Evolutionary conservation across 2,113 vertebrate genomes (phyloP).

Genomic region (Hypomesus transpacificus): DNA sequence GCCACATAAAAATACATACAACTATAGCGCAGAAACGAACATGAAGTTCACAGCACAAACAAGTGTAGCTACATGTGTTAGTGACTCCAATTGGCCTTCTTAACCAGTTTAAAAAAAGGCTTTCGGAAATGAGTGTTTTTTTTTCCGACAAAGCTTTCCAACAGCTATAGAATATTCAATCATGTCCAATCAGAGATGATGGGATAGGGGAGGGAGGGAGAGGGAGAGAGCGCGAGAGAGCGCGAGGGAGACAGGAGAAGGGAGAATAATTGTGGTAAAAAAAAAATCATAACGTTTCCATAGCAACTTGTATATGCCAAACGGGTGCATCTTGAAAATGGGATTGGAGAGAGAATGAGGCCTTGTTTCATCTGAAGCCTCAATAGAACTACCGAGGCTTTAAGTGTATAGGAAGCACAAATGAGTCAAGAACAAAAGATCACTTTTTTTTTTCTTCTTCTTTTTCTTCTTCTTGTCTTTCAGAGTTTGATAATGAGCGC

Average conservation of each 20-base stretch:
- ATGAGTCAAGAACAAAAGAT: slow-evolving; percentile 28
- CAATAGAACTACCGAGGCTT: slow-evolving; percentile 64
- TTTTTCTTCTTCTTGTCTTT: no score
- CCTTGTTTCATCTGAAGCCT: slow-evolving; percentile 65
- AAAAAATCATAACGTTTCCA: slow-evolving; percentile 51
- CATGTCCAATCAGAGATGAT: neutral
- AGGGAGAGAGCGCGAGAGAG: neutral
- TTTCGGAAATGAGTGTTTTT: neutral
- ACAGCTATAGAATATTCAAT: neutral
- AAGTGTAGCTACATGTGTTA: no score
- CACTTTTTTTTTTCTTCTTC: no score
- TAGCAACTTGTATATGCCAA: slow-evolving; percentile 68
- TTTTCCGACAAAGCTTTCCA: neutral
- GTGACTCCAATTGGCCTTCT: no score
- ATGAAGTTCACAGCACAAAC: no score
- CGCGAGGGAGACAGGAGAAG: neutral
- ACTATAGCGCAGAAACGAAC: no score
- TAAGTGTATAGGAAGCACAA: slow-evolving; percentile 47
- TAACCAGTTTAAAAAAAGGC: no score
- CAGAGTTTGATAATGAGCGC: no score
- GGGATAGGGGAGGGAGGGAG: no score
- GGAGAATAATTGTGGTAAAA: neutral
- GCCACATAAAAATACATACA: no score
- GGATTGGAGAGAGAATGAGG: slow-evolving; percentile 67
- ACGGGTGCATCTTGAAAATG: slow-evolving; percentile 72